Percentiles rank a stretch among this genome's conserved stretches.
phyloP scores from a whole-genome alignment of 2,113 vertebrate genomes.

The Salvelinus sp. region DNA sequence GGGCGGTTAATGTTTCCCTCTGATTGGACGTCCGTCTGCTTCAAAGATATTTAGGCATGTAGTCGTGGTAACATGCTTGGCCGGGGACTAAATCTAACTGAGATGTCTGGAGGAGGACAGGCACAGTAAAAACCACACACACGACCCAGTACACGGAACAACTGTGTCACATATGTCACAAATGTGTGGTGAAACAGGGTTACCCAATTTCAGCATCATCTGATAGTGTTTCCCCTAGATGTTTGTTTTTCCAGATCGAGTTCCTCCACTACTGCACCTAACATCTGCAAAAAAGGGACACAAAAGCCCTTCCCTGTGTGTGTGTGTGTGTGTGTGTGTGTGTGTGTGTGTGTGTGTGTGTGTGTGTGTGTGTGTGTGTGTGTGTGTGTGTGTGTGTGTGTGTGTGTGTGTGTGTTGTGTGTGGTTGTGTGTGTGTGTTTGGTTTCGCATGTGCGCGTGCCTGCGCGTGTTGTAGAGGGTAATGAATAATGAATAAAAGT shows the following conservation, averaged over 20 bases:
- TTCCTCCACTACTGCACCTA: slow-evolving; percentile 22
- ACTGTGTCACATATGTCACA: not conserved
- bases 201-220: too few relatives aligned
- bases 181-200: too few relatives aligned
- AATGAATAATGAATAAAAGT: slow-evolving; percentile 68
- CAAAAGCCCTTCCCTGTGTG: not conserved
- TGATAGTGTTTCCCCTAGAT: too few relatives aligned
- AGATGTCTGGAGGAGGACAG: too few relatives aligned
- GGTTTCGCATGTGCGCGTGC: not conserved
- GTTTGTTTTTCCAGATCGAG: too few relatives aligned
- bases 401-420: not conserved
- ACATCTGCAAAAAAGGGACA: slow-evolving; percentile 11
- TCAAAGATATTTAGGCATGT: slow-evolving; percentile 14
- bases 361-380: not conserved
- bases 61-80: too few relatives aligned
- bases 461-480: slow-evolving; percentile 30
- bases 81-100: too few relatives aligned
- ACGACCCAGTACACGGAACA: slow-evolving; percentile 1
- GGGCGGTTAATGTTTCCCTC: slow-evolving; percentile 20
- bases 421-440: not conserved
- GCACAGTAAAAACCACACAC: not conserved
- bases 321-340: not conserved
- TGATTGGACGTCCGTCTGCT: slow-evolving; percentile 26
- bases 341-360: slow-evolving; percentile 4
- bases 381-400: slow-evolving; percentile 3